Base-by-base conservation (phyloP, 1,140 invertebrate genomes). In the Drosophila carrolli region DNA sequence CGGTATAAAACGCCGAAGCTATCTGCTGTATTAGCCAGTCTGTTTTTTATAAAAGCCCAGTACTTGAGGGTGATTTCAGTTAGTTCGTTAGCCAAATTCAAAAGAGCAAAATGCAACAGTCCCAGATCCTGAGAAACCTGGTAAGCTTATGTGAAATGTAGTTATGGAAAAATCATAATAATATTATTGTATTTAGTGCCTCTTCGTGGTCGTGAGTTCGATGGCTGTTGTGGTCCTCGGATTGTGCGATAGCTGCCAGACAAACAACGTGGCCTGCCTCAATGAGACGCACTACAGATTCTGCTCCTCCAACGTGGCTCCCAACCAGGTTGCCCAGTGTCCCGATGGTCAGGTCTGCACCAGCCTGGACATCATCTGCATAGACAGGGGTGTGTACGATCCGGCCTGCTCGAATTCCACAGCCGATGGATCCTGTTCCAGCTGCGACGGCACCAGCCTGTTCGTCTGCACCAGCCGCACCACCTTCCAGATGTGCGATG, bases 381-480 rank as follows among this genome's bases (percentile, higher is more conserved):
- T 68, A 0, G 9, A 35, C 3, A 27, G 53, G 1, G 57, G 16
- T 5, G 10, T n/a, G 6, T 4, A 8, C 23, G 14, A 23, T 3
- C 1, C 16, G 19, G 4, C 65, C 38, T 46, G 48, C 16, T 0
- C 23, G 16, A 0, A n/a, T 47, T 3, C 11, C 5, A 46, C 11
- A 8, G 48, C 55, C 29, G 0, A 38, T 37, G 60, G 41, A 55
- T 11, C 65, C 65, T 91, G 90, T 54, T 27, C 50, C 0, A 13
- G 6, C 13, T 91, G 90, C 50, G 50, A 76, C 14, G 81, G 60
- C 5, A 16, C 0, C 5, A 41, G 23, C 0, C 5, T 82, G 5
- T 91, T 91, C 16, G 71, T 83, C 47, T 91, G 90, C 62, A 91
- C 83, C 44, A 91, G 86, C 29, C 77, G 77, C 51, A 90, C 77